phyloP scores from a whole-genome alignment of 1,140 invertebrate species.

The Drosophila paulistorum region DNA sequence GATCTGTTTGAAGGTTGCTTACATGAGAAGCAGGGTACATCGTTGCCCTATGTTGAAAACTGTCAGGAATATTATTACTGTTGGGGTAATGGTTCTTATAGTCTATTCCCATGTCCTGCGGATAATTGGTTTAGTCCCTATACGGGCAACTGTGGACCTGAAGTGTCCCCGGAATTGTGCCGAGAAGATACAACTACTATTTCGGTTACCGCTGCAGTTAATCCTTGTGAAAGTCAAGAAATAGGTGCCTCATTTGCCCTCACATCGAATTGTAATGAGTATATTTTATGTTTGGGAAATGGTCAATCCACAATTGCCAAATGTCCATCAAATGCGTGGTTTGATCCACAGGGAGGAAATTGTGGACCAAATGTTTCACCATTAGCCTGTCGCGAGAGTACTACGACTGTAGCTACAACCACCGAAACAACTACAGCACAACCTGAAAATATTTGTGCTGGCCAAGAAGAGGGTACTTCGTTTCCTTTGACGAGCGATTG shows the following conservation, averaged over 20 bases:
- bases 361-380: conserved; percentile 60
- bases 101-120: conserved; percentile 36
- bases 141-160: conserved; percentile 51
- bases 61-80: conserved; percentile 49
- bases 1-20: conserved; percentile 18
- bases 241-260: conserved; percentile 39
- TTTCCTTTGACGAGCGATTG: conserved; percentile 53
- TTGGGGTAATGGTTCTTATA: conserved; percentile 40
- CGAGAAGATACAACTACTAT: conserved; percentile 18
- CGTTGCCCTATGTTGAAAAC: conserved; percentile 23
- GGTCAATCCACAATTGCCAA: conserved; percentile 37
- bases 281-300: conserved; percentile 53
- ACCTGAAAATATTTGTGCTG: conserved; percentile 35
- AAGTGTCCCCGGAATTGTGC: conserved; percentile 36
- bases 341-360: conserved; percentile 47
- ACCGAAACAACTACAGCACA: conserved; percentile 11
- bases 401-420: conserved; percentile 3
- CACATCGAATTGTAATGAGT: conserved; percentile 46
- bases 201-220: neutral
- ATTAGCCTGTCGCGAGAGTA: conserved; percentile 47
- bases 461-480: conserved; percentile 41
- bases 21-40: conserved; percentile 19
- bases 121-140: conserved; percentile 59
- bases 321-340: conserved; percentile 60
- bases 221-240: conserved; percentile 37